Evolutionary conservation across 2,797 vertebrate genomes (phyloP).

Genomic region (Tadarida brasiliensis): DNA sequence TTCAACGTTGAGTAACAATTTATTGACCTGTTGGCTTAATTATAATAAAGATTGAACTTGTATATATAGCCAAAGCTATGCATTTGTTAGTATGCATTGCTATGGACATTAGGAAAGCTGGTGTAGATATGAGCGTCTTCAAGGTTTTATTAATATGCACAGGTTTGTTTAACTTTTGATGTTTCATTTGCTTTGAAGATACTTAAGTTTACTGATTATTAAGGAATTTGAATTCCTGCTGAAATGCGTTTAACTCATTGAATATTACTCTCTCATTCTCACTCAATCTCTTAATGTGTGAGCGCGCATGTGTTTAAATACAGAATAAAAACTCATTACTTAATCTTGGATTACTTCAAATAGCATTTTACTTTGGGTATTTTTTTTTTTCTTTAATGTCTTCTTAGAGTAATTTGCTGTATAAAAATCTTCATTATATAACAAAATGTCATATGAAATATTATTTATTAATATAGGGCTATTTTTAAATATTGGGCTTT

Average conservation of each 20-base stretch:
- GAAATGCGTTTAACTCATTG: background rate
- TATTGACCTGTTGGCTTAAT: slow-evolving; percentile 79
- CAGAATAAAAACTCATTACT: background rate
- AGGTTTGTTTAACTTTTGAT: slow-evolving; percentile 49
- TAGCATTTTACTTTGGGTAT: background rate
- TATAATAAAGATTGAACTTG: slow-evolving; percentile 29
- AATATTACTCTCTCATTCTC: background rate
- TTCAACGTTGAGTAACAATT: slow-evolving; percentile 77
- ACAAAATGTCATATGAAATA: background rate
- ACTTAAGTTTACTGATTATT: background rate
- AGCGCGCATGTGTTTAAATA: background rate
- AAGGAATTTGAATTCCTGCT: background rate
- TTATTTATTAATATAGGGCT: background rate
- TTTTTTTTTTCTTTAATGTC: background rate
- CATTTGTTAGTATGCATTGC: background rate
- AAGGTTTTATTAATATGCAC: slow-evolving; percentile 15
- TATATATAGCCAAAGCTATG: slow-evolving; percentile 65
- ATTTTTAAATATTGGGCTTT: background rate
- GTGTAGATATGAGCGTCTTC: background rate
- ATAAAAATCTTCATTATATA: background rate
- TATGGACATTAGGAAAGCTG: background rate
- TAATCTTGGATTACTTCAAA: slow-evolving; percentile 27
- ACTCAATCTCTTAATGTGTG: background rate
- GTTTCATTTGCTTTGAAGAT: background rate
- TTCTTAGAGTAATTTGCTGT: background rate